Conservation (phyloP, 2,113 vertebrate species). For the Synchiropus splendidus region DNA sequence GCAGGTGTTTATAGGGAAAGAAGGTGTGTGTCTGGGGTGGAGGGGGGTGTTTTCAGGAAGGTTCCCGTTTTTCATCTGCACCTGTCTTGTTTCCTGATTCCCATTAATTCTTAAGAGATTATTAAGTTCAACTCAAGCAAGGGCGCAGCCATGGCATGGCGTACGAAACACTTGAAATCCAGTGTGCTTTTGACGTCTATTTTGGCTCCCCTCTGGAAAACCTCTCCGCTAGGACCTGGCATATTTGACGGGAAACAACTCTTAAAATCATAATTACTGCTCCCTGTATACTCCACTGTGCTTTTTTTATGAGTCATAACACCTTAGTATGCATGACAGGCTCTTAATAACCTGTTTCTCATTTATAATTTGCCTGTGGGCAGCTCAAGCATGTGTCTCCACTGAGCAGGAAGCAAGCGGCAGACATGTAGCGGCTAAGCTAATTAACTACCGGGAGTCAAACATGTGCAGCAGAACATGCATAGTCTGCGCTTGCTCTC, state of each 20-base stretch:
- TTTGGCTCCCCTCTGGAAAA: background rate
- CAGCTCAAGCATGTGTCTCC: conserved; percentile 52
- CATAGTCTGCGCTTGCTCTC: conserved; percentile 16
- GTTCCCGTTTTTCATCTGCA: conserved; percentile 29
- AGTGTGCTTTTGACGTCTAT: no score
- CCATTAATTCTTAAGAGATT: no score
- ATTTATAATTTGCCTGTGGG: conserved; percentile 65
- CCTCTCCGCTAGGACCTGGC: conserved; percentile 2
- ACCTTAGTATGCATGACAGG: conserved; percentile 62
- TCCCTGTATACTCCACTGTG: conserved; percentile 31
- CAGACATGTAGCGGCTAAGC: conserved; percentile 55
- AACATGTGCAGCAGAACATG: conserved; percentile 40
- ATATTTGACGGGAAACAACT: background rate
- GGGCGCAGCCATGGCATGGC: no score
- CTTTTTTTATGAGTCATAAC: conserved; percentile 54
- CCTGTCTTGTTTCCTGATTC: conserved; percentile 11
- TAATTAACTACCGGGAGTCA: conserved; percentile 55
- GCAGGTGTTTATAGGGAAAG: conserved; percentile 18
- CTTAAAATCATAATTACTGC: conserved; percentile 40
- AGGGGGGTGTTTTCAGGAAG: conserved; percentile 38
- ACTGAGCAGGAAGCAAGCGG: conserved; percentile 41
- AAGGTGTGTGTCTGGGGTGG: conserved; percentile 10
- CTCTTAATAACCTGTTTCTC: conserved; percentile 66
- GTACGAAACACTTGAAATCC: no score
- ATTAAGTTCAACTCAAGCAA: no score